Base-by-base conservation (phyloP, 2,113 vertebrate genomes). In the Serilophus lunatus region DNA sequence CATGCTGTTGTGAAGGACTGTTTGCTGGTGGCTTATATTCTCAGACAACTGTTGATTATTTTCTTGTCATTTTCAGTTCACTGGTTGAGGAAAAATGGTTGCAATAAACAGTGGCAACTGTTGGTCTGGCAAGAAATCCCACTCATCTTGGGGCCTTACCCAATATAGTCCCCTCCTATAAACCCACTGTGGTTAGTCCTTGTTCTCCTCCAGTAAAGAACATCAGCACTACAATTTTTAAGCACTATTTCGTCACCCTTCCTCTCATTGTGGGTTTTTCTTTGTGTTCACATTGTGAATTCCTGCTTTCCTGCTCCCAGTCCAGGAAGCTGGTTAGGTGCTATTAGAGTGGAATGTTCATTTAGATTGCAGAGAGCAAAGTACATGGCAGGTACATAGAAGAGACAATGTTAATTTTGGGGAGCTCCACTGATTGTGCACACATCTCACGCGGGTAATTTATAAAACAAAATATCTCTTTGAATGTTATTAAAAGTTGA, bases 11-110 rank as follows among this genome's bases (percentile, higher is more conserved):
- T 19, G 26, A 63, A 93, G 59, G 59, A 8, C 38, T 74, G 71
- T 88, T 90, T 28, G 5, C 75, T 86, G 59, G 54, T 90, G 76
- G 54, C 33, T 96, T 45, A 24, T 25, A 40, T 81, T 92, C 83
- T 90, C 90, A 86, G 71, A 81, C 64, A 88, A 81, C 86, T 94
- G 68, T 86, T 90, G 86, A 84, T 95, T 92, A 74, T 94, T 95
- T 95, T 83, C 88, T 86, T 93, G 91, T 81, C 33, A 23, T 93
- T 90, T 93, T 90, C 72, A 51, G 35, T 75, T 77, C 91, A 56
- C 15, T 93, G 60, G 42, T 60, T 86, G 82, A 90, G 35, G 35
- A 92, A 83, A 95, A 97, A 93, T 78, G 38, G 10, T 56, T 86
- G 47, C 66, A 92, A 95, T 83, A 83, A 90, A 66, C 33, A 50